These are phyloP conservation scores for Toxonevra muliebris DNA, from an alignment of 2,888 invertebrate species.

Conservation along the genomic window DNA sequence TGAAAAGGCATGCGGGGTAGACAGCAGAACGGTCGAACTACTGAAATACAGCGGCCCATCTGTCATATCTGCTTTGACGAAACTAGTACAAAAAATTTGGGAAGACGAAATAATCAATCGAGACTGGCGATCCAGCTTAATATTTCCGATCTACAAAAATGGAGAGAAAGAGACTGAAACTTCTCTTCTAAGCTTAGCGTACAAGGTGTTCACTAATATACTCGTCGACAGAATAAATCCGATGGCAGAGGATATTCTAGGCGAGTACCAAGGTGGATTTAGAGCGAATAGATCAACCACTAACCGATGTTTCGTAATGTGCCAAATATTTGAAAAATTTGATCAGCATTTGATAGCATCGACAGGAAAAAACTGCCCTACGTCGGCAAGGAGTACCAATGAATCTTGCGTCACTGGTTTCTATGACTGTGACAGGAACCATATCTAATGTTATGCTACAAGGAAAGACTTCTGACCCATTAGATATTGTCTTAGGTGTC, in stretches of 20 bases:
- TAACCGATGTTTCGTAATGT: no score
- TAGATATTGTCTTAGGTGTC: slow-evolving; percentile 6
- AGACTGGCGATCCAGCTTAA: no score
- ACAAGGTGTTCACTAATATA: no score
- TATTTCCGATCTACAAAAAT: neutral
- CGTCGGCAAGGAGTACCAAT: slow-evolving; percentile 7
- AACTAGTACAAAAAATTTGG: slow-evolving; percentile 10
- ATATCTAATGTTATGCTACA: slow-evolving; percentile 3
- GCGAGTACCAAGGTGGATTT: slow-evolving; percentile 1
- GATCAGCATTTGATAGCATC: neutral
- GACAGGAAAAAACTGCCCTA: no score
- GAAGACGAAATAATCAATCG: slow-evolving; percentile 4
- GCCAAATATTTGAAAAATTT: slow-evolving; percentile 6
- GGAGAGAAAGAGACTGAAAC: neutral
- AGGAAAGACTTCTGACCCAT: neutral
- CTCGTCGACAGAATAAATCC: no score
- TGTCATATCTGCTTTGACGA: neutral
- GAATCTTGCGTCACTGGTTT: neutral
- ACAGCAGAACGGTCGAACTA: neutral
- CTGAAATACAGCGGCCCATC: slow-evolving; percentile 4
- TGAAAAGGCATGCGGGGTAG: neutral
- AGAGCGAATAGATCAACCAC: slow-evolving; percentile 8
- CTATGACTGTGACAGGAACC: neutral
- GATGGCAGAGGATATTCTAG: no score
- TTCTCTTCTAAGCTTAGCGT: neutral